A percentile compares a stretch with the other conserved stretches of the same genome.
These are phyloP conservation scores for Drosophila azteca DNA, from an alignment of 1,140 invertebrate genomes.

Conservation along the genomic window DNA sequence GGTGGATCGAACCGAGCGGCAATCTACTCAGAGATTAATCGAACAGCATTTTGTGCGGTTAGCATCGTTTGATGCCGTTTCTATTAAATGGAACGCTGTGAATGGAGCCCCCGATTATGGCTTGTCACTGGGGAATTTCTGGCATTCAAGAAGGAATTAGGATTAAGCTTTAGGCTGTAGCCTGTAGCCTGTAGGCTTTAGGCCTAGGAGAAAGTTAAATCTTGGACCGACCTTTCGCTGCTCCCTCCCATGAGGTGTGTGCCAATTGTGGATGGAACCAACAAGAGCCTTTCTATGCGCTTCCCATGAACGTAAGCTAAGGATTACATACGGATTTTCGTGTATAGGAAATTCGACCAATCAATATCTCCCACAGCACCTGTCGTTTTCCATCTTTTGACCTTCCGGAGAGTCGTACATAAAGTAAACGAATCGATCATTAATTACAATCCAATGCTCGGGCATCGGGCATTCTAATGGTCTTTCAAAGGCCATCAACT, in stretches of 20 bases:
- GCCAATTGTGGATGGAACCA: conserved; percentile 24
- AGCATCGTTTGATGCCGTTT: conserved; percentile 61
- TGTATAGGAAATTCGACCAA: neutral
- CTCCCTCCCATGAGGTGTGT: conserved; percentile 15
- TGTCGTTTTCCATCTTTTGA: conserved; percentile 4
- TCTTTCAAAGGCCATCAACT: conserved; percentile 51
- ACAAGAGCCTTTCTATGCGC: conserved; percentile 2
- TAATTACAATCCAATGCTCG: conserved; percentile 47
- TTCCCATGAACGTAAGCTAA: conserved; percentile 7
- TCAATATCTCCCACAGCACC: conserved; percentile 26
- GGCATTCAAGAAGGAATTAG: conserved; percentile 33
- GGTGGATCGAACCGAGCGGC: too few species aligned
- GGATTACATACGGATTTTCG: conserved; percentile 6
- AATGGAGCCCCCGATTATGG: conserved; percentile 35
- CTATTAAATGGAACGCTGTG: conserved; percentile 27
- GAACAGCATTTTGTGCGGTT: conserved; percentile 39
- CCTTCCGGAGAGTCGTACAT: conserved; percentile 11
- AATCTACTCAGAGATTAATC: conserved; percentile 25
- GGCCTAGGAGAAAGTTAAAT: conserved; percentile 26
- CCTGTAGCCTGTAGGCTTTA: conserved; percentile 5
- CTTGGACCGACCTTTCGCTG: too few species aligned
- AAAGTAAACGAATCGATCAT: conserved; percentile 15
- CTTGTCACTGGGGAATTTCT: conserved; percentile 26
- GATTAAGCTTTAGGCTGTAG: conserved; percentile 13
- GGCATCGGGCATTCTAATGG: conserved; percentile 42